Conservation (phyloP, 2,888 invertebrate species). For the Siphlonurus alternatus region DNA sequence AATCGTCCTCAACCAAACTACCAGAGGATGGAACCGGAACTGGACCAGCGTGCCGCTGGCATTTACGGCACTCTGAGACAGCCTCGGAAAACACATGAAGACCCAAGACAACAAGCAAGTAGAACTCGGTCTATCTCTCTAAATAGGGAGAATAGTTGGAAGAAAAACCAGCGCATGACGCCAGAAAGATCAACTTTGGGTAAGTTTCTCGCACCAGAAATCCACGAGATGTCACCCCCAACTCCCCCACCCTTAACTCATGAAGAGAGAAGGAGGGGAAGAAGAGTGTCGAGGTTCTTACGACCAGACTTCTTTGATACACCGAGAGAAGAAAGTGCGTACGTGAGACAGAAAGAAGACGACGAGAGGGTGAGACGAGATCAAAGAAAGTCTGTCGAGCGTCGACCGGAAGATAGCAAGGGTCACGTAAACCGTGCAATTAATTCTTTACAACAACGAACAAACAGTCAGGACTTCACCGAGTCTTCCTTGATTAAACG, state of each 20-base stretch:
- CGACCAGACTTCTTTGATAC: conserved; percentile 63
- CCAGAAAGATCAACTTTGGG: conserved; percentile 37
- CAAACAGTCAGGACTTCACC: conserved; percentile 24
- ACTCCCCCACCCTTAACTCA: not conserved
- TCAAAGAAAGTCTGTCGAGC: conserved; percentile 14
- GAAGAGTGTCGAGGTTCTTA: conserved; percentile 53
- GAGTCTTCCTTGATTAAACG: conserved; percentile 50
- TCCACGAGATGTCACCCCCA: not conserved
- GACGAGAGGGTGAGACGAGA: conserved; percentile 8
- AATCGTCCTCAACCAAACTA: not conserved
- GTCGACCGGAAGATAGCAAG: conserved; percentile 5
- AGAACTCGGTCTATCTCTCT: conserved; percentile 3
- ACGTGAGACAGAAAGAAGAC: conserved; percentile 30
- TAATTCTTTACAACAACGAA: conserved; percentile 19
- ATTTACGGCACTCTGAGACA: not conserved
- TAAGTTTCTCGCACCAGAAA: conserved; percentile 31
- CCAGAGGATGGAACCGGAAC: too few relatives aligned
- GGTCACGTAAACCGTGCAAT: conserved; percentile 31
- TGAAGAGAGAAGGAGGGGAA: conserved; percentile 15
- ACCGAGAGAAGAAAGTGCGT: conserved; percentile 45
- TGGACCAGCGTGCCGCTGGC: not conserved
- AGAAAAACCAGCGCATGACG: conserved; percentile 15
- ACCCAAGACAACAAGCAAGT: too few relatives aligned
- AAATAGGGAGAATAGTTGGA: not conserved
- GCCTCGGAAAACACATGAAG: too few relatives aligned